A percentile compares a stretch with the other conserved stretches of the same genome.
Evolutionary conservation across 2,797 vertebrate species (phyloP).

Genomic region (Cossypha polioptera): DNA sequence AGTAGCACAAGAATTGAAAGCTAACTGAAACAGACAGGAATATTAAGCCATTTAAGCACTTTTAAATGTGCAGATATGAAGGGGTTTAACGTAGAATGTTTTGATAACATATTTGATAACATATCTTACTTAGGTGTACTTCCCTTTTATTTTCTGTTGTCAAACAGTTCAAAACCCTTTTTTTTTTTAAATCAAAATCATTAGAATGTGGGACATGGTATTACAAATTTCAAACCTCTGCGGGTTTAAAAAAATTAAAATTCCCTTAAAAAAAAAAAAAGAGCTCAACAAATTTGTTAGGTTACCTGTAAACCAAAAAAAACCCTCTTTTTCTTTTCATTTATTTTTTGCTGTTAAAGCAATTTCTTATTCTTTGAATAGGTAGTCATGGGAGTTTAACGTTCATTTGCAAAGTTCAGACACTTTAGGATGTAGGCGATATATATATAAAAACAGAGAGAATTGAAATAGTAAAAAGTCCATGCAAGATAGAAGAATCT

Average conservation of each 20-base stretch:
- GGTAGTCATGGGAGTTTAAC: neutral
- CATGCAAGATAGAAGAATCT: neutral
- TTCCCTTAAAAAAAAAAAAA: neutral
- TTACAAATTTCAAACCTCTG: neutral
- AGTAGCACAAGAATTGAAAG: neutral
- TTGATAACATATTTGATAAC: neutral
- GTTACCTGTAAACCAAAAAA: neutral
- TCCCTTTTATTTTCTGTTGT: neutral
- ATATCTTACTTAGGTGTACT: neutral
- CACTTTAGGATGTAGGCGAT: neutral
- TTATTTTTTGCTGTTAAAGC: neutral
- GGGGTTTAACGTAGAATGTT: neutral
- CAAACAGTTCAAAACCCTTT: neutral
- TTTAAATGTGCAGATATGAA: neutral
- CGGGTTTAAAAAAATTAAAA: neutral
- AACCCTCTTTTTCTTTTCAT: neutral
- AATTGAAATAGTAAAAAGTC: neutral
- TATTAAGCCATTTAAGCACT: neutral
- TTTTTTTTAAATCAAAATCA: neutral
- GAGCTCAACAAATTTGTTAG: rapidly evolving
- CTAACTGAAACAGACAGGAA: neutral
- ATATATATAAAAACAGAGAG: neutral
- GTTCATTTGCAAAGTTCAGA: neutral
- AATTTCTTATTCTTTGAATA: neutral
- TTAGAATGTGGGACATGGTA: neutral